A percentile compares a stretch with the other conserved stretches of the same genome.
phyloP scores from a whole-genome alignment of 2,797 vertebrate species.

The Pitangus sulphuratus region DNA sequence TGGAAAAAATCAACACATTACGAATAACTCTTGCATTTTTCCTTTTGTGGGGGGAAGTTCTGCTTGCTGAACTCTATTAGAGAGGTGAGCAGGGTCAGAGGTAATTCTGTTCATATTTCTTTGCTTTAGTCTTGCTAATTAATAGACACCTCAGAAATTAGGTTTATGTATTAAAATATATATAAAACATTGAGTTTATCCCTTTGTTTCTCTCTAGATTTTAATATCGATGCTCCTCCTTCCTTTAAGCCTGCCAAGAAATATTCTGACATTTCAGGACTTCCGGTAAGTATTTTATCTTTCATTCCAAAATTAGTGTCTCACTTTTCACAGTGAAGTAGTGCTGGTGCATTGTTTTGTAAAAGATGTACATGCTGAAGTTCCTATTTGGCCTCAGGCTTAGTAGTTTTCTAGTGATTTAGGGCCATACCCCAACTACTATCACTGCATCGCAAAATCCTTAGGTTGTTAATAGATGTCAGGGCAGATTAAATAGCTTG shows the following conservation, averaged over 20 bases:
- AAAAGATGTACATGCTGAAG: neutral
- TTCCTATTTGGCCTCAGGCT: neutral
- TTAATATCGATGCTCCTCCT: constrained; percentile 92
- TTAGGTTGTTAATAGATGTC: neutral
- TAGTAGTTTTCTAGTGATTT: neutral
- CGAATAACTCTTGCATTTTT: neutral
- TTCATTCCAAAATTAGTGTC: neutral
- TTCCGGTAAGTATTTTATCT: constrained; percentile 84
- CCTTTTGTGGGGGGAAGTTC: neutral
- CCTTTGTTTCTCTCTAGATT: constrained; percentile 79
- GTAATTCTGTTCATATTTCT: neutral
- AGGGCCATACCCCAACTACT: neutral
- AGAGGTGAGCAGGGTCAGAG: neutral
- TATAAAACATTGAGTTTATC: neutral
- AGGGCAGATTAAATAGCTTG: neutral
- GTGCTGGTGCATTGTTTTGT: neutral
- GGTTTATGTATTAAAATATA: neutral
- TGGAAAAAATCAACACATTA: neutral
- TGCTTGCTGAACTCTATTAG: neutral
- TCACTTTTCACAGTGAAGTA: neutral
- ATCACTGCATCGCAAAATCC: neutral
- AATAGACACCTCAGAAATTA: neutral
- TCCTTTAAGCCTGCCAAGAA: constrained; percentile 96
- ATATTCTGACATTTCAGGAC: constrained; percentile 97
- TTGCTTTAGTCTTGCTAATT: neutral